Conservation (phyloP, 2,888 invertebrate species). For the Spialia ferax region DNA sequence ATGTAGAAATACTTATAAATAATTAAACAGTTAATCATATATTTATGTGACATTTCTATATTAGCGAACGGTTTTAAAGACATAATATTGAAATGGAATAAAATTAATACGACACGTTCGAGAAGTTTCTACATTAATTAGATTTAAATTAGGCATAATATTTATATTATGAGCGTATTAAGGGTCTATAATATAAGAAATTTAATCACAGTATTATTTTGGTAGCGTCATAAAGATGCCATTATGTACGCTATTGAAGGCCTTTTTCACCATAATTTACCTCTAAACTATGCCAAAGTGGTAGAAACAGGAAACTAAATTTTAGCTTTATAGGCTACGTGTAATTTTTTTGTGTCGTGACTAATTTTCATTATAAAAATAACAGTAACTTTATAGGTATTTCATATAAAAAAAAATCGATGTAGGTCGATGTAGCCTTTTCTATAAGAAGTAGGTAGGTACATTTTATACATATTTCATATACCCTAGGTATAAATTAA, state of each 20-base stretch:
- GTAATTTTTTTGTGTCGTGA: conserved; percentile 9
- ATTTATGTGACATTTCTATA: conserved; percentile 35
- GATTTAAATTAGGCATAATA: conserved; percentile 38
- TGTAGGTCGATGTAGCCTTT: not conserved
- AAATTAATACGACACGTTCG: conserved; percentile 27
- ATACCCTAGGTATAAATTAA: no score
- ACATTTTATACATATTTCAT: no score
- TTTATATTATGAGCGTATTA: conserved; percentile 36
- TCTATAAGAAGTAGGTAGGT: not conserved
- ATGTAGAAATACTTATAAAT: conserved; percentile 26
- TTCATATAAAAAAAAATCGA: not conserved
- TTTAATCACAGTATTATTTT: conserved; percentile 26
- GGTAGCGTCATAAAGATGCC: conserved; percentile 34
- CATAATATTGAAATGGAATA: conserved; percentile 29
- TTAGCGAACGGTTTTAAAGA: conserved; percentile 27
- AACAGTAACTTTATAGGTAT: not conserved
- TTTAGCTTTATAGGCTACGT: conserved; percentile 23
- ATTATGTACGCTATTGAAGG: conserved; percentile 19
- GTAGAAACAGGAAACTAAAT: conserved; percentile 28
- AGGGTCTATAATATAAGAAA: conserved; percentile 26
- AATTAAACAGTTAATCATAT: conserved; percentile 27
- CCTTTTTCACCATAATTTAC: conserved; percentile 25
- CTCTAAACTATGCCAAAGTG: conserved; percentile 21
- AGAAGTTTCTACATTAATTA: conserved; percentile 34
- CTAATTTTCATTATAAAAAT: conserved; percentile 9